Evolutionary conservation across 2,113 vertebrate genomes (phyloP).

Genomic region (Ceyx cyanopectus): DNA sequence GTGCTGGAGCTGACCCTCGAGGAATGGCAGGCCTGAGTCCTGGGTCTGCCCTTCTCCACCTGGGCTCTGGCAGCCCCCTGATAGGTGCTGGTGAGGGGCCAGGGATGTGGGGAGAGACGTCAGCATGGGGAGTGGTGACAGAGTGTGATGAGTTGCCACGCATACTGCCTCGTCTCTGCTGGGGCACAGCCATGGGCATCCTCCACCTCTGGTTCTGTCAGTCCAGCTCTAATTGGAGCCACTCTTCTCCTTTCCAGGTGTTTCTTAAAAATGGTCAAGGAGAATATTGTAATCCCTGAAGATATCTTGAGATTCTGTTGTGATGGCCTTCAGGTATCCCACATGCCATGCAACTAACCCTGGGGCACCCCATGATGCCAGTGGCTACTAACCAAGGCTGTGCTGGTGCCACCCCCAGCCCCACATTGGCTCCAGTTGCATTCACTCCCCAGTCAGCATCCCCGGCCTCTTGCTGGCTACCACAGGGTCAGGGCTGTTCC

Average conservation of each 20-base stretch:
- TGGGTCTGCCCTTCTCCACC: not conserved
- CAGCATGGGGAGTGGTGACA: not conserved
- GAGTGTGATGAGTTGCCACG: not conserved
- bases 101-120: not conserved
- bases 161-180: rapidly evolving
- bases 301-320: conserved; percentile 56
- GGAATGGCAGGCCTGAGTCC: not conserved
- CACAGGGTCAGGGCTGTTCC: not conserved
- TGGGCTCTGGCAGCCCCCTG: not conserved
- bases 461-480: not conserved
- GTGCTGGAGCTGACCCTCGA: not conserved
- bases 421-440: rapidly evolving
- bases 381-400: not conserved
- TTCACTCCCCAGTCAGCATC: not conserved
- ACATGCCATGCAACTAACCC: not conserved
- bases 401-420: not conserved
- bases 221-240: not conserved
- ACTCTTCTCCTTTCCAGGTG: conserved; percentile 50
- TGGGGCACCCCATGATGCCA: not conserved
- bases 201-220: rapidly evolving
- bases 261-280: conserved; percentile 60
- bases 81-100: not conserved
- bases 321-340: conserved; percentile 51
- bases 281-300: conserved; percentile 27
- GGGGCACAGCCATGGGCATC: not conserved